Conservation (phyloP, 2,888 invertebrate species). For the Napeogenes inachia region DNA sequence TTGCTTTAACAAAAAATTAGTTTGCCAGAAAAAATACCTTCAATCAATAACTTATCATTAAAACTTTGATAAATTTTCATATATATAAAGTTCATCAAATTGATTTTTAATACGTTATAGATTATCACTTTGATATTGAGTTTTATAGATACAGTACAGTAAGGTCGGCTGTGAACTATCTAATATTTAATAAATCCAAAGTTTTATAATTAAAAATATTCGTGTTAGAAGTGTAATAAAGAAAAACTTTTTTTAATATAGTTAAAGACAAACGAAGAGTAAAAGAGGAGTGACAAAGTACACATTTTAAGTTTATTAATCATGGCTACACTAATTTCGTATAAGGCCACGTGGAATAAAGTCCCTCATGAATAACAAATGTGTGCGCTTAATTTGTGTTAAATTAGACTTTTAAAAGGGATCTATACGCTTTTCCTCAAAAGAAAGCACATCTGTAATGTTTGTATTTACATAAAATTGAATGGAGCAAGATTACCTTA, state of each 20-base stretch:
- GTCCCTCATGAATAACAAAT: conserved; percentile 57
- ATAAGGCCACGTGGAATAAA: conserved; percentile 39
- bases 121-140: no score
- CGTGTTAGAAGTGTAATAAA: neutral
- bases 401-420: conserved; percentile 56
- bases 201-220: neutral
- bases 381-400: conserved; percentile 56
- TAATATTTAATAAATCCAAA: no score
- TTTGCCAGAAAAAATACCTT: no score
- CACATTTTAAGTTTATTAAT: conserved; percentile 26
- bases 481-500: conserved; percentile 40
- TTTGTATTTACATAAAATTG: conserved; percentile 55
- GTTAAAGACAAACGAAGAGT: neutral
- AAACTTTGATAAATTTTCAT: no score
- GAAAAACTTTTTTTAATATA: neutral
- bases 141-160: no score
- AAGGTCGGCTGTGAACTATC: no score
- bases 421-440: conserved; percentile 41
- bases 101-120: no score
- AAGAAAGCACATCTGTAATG: conserved; percentile 35
- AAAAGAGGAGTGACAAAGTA: neutral
- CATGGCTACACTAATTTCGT: conserved; percentile 43
- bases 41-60: no score
- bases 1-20: no score
- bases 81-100: no score